Base-by-base conservation (phyloP, 2,113 vertebrate species). In the Nasalis larvatus region DNA sequence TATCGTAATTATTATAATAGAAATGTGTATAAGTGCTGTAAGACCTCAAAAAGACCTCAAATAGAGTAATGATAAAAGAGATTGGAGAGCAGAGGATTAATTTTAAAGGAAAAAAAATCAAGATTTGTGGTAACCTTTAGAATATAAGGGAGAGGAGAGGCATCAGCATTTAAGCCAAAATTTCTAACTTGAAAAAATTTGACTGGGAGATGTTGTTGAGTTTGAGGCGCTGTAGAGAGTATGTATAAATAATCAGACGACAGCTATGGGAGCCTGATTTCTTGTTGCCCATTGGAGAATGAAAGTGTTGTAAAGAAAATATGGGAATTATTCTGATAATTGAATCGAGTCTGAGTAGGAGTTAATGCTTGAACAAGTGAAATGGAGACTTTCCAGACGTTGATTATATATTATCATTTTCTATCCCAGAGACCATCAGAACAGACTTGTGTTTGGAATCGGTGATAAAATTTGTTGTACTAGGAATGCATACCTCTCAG, bases 381-480 rank as follows among this genome's bases (percentile, higher is more conserved):
- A 83, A 84, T 40, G 58, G 25, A 47, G 1, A 11, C 20, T 80
- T 91, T 84, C 37, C 7, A 47, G 63, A 84, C 25, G 40, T 63
- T 91, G 17, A 87, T 76, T 11, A 35, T 73, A 4, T 95, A 13
- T 86, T 76, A 11, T 85, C 6, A 37, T 94, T 94, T 92, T 96
- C 71, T 97, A 35, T 81, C 27, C 6, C 83, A 99, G 99, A 96
- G 96, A 99, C 92, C 96, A 98, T 82, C 98, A 97, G 95, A 98
- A 98, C 0, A 97, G 92, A 96, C 73, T 97, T 5, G 0, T 97
- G 0, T 99, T 99, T 97, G 98, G 93, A 90, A 42, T 35, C 5
- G 96, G 77, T 2, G 99, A 99, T 98, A 99, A 99, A 98, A 99
- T 99, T 60, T 99, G 99, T 95, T 99, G 99, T 96, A 99, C 84